Evolutionary conservation across 2,797 vertebrate species (phyloP), one percentile per base, ranked within the genome.

Genomic region (Pipistrellus pygmaeus): DNA sequence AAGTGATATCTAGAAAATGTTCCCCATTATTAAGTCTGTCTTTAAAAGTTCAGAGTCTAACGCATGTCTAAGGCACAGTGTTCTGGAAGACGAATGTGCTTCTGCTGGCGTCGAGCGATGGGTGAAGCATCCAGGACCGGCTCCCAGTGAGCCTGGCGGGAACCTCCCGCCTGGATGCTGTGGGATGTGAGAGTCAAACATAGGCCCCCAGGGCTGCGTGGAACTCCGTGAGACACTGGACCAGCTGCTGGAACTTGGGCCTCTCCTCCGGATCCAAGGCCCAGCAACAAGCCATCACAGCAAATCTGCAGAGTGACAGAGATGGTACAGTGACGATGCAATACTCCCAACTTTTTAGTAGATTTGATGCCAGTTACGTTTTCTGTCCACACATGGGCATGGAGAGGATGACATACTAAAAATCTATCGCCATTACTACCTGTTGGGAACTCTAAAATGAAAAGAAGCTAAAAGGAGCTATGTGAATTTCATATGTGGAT

Each of bases 251-350:
- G 94, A 99, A 99, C 98, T 99, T 99, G 78, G 99, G 99, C 97
- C 99, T 98, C 97, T 99, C 99, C 97, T 99, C 99, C 0, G 99
- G 99, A 97, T 99, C 99, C 94, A 99, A 98, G 51, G 99, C 99
- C 99, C 99, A 99, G 96, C 99, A 99, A 97, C 99, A 99, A 53
- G 99, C 99, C 99, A 99, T 99, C 95, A 99, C 99, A 88, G 99
- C 99, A 98, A 99, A 99, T 94, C 99, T 99, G 97, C 6, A 93
- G 66, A 44, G 71, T 18, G 46, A 97, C 71, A 96, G 53, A 66
- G 96, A 85, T 48, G 0, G 14, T 76, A 85, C 86, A 69, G 8
- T 87, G 15, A 73, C 1, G 0, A 82, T 11, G 72, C 1, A 66
- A 9, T 55, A 32, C 38, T 87, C 38, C 7, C 44, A 78, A 85